Conservation (phyloP, 2,888 invertebrate species). For the Callimorpha dominula region DNA sequence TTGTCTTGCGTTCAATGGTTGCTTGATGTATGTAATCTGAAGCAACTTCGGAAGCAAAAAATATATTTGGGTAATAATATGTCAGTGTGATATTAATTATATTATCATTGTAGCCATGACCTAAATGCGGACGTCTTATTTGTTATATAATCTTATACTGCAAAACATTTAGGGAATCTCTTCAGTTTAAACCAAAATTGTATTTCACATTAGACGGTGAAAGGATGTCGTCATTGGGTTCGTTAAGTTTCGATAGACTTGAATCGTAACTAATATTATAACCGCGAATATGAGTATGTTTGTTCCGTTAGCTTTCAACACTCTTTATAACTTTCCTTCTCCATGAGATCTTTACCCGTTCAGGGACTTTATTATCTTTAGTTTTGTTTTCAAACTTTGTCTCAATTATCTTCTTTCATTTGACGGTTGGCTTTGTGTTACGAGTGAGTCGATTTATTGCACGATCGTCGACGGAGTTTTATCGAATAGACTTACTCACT, state of each 20-base stretch:
- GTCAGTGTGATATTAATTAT: not conserved
- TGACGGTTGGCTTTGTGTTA: too few relatives aligned
- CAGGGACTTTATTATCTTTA: conserved; percentile 13
- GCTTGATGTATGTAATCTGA: not conserved
- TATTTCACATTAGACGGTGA: not conserved
- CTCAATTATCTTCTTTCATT: not conserved
- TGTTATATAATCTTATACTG: not conserved
- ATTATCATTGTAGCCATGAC: not conserved
- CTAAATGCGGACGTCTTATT: not conserved
- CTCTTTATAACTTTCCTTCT: not conserved
- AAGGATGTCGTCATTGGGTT: not conserved
- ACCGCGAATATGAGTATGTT: not conserved
- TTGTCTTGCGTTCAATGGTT: not conserved
- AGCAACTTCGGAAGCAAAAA: not conserved
- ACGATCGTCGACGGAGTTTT: too few relatives aligned
- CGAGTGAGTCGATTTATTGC: too few relatives aligned
- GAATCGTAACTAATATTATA: not conserved
- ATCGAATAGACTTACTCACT: too few relatives aligned
- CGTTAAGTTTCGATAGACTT: not conserved
- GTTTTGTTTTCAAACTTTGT: conserved; percentile 16
- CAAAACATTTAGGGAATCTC: not conserved
- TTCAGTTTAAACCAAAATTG: not conserved
- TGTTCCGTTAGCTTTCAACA: not conserved
- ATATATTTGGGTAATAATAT: not conserved
- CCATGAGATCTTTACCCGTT: not conserved